Base-by-base conservation (phyloP, 2,888 invertebrate species). In the Sceliomorpha sp. region DNA sequence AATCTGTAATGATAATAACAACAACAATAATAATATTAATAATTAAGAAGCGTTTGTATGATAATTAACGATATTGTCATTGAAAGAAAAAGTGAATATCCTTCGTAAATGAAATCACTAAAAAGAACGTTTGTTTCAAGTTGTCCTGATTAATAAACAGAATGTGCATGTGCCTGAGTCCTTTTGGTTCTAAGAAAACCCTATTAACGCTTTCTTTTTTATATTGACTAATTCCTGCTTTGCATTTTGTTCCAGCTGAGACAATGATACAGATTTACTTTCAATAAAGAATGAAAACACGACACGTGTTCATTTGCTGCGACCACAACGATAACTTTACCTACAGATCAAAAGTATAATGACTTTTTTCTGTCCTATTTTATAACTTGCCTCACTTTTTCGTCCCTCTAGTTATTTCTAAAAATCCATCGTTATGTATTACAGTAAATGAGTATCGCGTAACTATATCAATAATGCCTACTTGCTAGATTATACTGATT, bases 131-230 rank as follows among this genome's bases (percentile, higher is more conserved):
- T 82, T 86, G 84, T 87, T 87, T 84, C 81, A 86, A 82, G 79
- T 85, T 87, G 81, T 88, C 83, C 86, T 84, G 82, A 86, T 86
- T 85, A 87, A 87, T 88, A 88, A 87, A 87, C 82, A 85, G 85
- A 87, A 87, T 88, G 87, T 88, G 88, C 88, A 88, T 88, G 88
- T 86, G 88, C 86, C 84, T 88, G 85, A 84, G 83, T 85, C 86
- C 85, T 60, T 85, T 83, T 84, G 82, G 82, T 84, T 82, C 74
- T 75, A 78, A 66, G 51, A 79, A 73, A 72, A 78, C 78, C 74
- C 72, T 42, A 53, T 71, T 58, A 70, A 67, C 31, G 68, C 70
- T 67, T 68, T 51, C 32, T 68, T 45, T 37, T 66, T 34, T 55
- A 71, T 63, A 20, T 20, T 5, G 20, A 20, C 20, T 20, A 55